A percentile compares a stretch with the other conserved stretches of the same genome.
Conservation (phyloP, 1,140 invertebrate species). For the Thaumatotibia leucotreta region DNA sequence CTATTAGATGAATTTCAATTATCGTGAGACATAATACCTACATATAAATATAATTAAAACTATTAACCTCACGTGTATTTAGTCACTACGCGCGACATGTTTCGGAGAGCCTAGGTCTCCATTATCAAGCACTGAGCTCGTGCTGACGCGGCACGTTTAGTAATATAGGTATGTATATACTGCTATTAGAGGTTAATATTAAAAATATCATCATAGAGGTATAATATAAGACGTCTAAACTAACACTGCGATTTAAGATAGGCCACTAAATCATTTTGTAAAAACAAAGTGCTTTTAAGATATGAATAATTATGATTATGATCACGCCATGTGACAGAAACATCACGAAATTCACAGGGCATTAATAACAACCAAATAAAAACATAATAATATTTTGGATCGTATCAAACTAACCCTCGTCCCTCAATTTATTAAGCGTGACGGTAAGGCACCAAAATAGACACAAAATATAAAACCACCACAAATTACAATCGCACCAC, state of each 20-base stretch:
- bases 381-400: background rate
- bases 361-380: background rate
- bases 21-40: background rate
- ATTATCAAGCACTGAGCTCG: too few relatives aligned
- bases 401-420: slow-evolving; percentile 3
- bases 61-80: too few relatives aligned
- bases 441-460: slow-evolving; percentile 4
- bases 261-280: background rate
- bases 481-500: slow-evolving; percentile 6
- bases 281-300: background rate
- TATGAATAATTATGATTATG: background rate
- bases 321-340: background rate
- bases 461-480: slow-evolving; percentile 5
- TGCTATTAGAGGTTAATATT: too few relatives aligned
- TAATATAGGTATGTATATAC: too few relatives aligned
- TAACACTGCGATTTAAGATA: too few relatives aligned
- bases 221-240: too few relatives aligned
- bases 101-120: too few relatives aligned
- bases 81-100: too few relatives aligned
- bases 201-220: too few relatives aligned
- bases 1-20: background rate
- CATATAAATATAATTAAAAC: background rate
- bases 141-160: too few relatives aligned
- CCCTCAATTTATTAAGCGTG: slow-evolving; percentile 8
- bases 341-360: background rate